Conservation (phyloP, 2,113 vertebrate species). For the Setophaga kirtlandii region DNA sequence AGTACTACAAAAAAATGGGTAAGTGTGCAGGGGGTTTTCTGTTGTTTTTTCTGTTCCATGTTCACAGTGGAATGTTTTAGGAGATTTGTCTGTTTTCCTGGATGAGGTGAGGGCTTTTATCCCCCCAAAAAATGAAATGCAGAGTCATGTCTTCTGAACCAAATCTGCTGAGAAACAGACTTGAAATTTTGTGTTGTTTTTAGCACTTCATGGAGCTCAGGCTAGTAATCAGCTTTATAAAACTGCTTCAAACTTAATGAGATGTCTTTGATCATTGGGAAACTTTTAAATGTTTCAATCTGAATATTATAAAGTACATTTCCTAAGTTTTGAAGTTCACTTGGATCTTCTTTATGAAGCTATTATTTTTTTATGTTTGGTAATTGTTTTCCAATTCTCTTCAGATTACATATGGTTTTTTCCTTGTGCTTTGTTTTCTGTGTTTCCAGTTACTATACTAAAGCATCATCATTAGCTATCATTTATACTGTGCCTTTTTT, state of each 20-base stretch:
- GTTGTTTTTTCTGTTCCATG: neutral
- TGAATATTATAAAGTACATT: neutral
- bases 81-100: rapidly evolving
- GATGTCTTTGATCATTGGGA: neutral
- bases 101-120: neutral
- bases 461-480: neutral
- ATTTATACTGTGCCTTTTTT: neutral
- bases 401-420: neutral
- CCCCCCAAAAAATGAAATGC: rapidly evolving
- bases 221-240: neutral
- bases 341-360: neutral
- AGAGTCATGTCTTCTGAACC: rapidly evolving
- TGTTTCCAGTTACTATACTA: neutral
- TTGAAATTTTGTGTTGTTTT: neutral
- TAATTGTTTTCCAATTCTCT: neutral
- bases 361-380: neutral
- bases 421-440: neutral
- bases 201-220: neutral
- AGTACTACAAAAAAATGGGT: constrained; percentile 99
- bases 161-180: neutral
- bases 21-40: constrained; percentile 40
- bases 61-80: neutral
- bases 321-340: neutral
- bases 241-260: neutral
- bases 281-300: neutral